These are phyloP conservation scores for Steromphala cineraria DNA, from an alignment of 2,888 invertebrate species.

Conservation along the genomic window DNA sequence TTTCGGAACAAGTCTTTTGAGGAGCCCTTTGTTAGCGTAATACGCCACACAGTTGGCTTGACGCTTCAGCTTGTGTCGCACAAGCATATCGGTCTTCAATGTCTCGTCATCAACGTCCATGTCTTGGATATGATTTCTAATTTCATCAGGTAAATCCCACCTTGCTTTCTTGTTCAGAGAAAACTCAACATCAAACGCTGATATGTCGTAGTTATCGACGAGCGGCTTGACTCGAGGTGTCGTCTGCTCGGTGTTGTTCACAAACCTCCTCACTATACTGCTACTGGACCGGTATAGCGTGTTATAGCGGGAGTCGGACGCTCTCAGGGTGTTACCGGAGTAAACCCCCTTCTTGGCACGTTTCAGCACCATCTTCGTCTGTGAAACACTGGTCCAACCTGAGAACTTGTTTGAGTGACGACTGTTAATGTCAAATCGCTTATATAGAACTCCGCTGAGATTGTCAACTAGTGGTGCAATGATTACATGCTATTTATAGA, in stretches of 20 bases:
- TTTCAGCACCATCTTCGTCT: constrained; percentile 54
- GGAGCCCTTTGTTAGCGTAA: constrained; percentile 27
- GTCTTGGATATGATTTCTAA: constrained; percentile 41
- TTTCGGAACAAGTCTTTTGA: not conserved
- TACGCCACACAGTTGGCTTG: constrained; percentile 38
- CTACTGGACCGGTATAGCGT: constrained; percentile 38
- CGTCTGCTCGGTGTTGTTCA: not conserved
- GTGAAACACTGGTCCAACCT: not conserved
- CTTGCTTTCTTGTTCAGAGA: constrained; percentile 62
- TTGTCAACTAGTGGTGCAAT: not conserved
- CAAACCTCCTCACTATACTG: constrained; percentile 25
- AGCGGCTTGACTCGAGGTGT: constrained; percentile 18
- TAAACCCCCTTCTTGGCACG: constrained; percentile 50
- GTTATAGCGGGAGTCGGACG: constrained; percentile 47
- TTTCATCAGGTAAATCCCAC: constrained; percentile 53
- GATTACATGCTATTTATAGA: not conserved
- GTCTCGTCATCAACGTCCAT: not conserved
- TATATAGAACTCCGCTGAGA: not conserved
- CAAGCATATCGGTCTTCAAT: constrained; percentile 29
- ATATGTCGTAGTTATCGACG: constrained; percentile 23
- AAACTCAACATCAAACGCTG: constrained; percentile 40
- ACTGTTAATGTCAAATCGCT: not conserved
- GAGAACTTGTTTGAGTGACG: not conserved
- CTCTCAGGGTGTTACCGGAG: constrained; percentile 59
- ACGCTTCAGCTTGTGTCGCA: constrained; percentile 39